Evolutionary conservation across 64 coral and sea anemone genomes (phyloP).

Genomic region (Montipora capricornis): DNA sequence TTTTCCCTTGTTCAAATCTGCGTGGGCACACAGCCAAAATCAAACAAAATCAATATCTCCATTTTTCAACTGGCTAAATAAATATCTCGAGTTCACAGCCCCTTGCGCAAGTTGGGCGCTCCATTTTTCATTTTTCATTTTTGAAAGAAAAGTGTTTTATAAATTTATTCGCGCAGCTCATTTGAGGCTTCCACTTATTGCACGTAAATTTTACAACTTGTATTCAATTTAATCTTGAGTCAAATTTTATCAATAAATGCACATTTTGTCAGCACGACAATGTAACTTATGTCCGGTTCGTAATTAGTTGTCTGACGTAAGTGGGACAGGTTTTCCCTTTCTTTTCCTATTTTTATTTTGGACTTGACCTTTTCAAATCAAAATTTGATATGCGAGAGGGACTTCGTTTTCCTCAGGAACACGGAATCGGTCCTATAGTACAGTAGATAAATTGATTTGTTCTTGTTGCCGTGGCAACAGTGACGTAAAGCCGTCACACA

Average conservation of each 20-base stretch:
- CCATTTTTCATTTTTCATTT: background rate
- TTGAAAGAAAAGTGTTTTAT: no score
- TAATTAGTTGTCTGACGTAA: background rate
- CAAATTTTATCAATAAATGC: background rate
- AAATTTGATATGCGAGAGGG: no score
- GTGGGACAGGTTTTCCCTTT: background rate
- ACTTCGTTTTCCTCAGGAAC: no score
- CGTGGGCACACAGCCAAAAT: conserved; percentile 22
- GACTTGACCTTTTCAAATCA: no score
- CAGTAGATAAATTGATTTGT: no score
- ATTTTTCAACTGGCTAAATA: conserved; percentile 3
- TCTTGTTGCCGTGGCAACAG: no score
- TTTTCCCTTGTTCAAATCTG: background rate
- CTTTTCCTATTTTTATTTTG: no score
- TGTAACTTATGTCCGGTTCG: background rate
- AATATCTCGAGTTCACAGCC: background rate
- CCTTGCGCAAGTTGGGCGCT: background rate
- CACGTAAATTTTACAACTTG: background rate
- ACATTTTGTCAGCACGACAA: background rate
- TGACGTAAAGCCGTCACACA: no score
- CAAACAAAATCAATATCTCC: background rate
- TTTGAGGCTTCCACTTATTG: background rate
- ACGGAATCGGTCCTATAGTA: no score
- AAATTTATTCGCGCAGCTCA: no score
- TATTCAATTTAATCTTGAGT: background rate